Base-by-base conservation (phyloP, 1,140 invertebrate genomes). In the Bombus pascuorum region DNA sequence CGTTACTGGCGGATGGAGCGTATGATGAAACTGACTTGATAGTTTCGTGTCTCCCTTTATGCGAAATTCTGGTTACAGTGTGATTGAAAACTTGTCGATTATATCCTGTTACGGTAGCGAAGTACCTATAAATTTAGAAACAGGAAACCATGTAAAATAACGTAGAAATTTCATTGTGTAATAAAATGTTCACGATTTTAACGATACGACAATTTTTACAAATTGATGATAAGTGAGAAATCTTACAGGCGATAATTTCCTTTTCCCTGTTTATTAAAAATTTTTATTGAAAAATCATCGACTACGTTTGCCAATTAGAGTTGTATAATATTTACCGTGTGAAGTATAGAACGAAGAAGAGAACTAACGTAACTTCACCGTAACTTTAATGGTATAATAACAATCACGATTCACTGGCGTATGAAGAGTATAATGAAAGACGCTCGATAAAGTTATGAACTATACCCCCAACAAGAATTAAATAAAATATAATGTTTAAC, bases 61-160 rank as follows among this genome's bases (percentile, higher is more conserved):
- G n/a, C 12, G 39, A n/a, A 42, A 39, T 42, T 71, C 39, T 42
- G 70, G n/a, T 73, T 47, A 44, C n/a, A 73, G 44, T n/a, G 71
- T 32, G 71, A 73, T 73, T 73, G 71, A 47, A 73, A 73, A 73
- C 28, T 73, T 73, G 9, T 73, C 39, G 28, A 47, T 42, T 73
- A 42, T 42, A 15, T 44, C 65, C 12, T 15, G 28, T 9, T 18
- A 44, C 28, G n/a, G 28, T 73, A 12, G 8, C 28, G 22, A 18
- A 47, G 5, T 53, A 53, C 18, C 47, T 22, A 37, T 68, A 71
- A 71, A 71, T 39, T 71, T 71, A 15, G 28, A 32, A 73, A 44
- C n/a, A 32, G 1, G 28, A 47, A 73, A 44, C 6, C 15, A 32
- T 44, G 8, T 2, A 10, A 32, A 32, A 32, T 22, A 39, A 9